phyloP scores from a whole-genome alignment of 2,888 invertebrate species.

The Zygothrica quintamaculata region DNA sequence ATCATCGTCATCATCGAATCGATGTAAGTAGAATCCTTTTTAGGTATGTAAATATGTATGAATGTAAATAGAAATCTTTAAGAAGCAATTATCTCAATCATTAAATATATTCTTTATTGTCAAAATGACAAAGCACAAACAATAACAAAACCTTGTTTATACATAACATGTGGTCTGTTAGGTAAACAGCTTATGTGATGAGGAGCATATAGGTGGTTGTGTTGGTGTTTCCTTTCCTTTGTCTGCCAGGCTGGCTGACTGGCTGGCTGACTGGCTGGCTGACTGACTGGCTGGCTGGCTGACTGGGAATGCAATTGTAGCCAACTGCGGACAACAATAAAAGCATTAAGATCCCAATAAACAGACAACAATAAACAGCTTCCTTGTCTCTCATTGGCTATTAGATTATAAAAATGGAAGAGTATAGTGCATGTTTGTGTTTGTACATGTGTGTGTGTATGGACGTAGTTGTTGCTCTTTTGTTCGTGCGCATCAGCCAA shows the following conservation, averaged over 20 bases:
- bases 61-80: too few species aligned
- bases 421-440: not conserved
- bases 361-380: conserved; percentile 33
- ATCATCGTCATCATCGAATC: conserved; percentile 68
- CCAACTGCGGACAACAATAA: conserved; percentile 40
- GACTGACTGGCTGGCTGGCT: conserved; percentile 23
- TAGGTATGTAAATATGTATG: not conserved
- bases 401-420: conserved; percentile 18
- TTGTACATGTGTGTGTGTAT: conserved; percentile 4
- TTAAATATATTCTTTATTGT: conserved; percentile 5
- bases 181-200: not conserved
- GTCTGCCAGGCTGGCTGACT: conserved; percentile 27
- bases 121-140: conserved; percentile 22
- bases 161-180: not conserved
- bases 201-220: conserved; percentile 1
- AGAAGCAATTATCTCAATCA: conserved; percentile 10
- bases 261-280: conserved; percentile 35
- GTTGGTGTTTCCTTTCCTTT: conserved; percentile 30
- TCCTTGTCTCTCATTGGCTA: conserved; percentile 41
- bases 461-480: conserved; percentile 56
- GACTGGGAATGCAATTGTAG: conserved; percentile 54
- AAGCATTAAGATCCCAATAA: conserved; percentile 44
- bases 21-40: conserved; percentile 64
- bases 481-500: conserved; percentile 47
- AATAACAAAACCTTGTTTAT: conserved; percentile 33